phyloP scores from a whole-genome alignment of 2,888 invertebrate species.

The Trachelus stipa region DNA sequence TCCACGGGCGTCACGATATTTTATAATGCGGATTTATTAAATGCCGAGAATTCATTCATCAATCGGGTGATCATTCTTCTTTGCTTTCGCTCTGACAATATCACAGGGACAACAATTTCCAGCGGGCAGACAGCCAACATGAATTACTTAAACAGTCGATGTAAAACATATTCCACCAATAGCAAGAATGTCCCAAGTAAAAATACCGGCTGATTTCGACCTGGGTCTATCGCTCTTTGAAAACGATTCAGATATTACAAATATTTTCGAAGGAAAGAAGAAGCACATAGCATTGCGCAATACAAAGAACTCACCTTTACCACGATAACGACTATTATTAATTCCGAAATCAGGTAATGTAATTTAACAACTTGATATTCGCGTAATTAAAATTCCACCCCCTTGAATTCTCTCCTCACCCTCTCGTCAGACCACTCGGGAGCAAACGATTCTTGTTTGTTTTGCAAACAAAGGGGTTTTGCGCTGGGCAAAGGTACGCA shows the following conservation, averaged over 20 bases:
- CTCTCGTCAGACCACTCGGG: slow-evolving; percentile 40
- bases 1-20: slow-evolving; percentile 36
- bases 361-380: slow-evolving; percentile 53
- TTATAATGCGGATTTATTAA: slow-evolving; percentile 47
- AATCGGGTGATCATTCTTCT: slow-evolving; percentile 16
- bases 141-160: not conserved
- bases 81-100: not conserved
- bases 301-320: not conserved
- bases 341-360: slow-evolving; percentile 26
- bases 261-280: not conserved
- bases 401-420: slow-evolving; percentile 35
- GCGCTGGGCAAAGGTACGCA: slow-evolving; percentile 3
- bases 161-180: not conserved
- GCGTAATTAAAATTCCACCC: slow-evolving; percentile 62
- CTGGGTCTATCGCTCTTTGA: not conserved
- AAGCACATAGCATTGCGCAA: not conserved
- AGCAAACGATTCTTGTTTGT: slow-evolving; percentile 65
- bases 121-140: not conserved
- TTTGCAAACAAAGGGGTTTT: slow-evolving; percentile 62
- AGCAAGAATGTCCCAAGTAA: not conserved
- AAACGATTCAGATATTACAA: not conserved
- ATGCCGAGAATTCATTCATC: slow-evolving; percentile 47
- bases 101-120: not conserved
- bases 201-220: not conserved
- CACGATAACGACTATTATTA: slow-evolving; percentile 16